phyloP scores from a whole-genome alignment of 2,888 invertebrate species.

The Meliscaeva auricollis region DNA sequence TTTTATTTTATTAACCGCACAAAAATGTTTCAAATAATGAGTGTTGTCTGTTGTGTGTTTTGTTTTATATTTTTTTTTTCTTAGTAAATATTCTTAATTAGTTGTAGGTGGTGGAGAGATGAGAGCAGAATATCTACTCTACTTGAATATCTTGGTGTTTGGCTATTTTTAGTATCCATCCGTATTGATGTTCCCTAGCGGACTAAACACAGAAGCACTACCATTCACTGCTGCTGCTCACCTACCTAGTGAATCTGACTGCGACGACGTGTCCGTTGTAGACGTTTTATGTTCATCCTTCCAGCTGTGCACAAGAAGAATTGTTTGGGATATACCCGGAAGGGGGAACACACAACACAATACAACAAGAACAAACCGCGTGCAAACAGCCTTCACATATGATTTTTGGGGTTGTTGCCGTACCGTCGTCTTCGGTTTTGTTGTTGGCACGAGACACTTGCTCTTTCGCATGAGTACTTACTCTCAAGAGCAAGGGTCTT shows the following conservation, averaged over 20 bases:
- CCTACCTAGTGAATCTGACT: constrained; percentile 54
- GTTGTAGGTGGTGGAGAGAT: constrained; percentile 14
- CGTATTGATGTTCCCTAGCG: constrained; percentile 55
- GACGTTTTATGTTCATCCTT: constrained; percentile 56
- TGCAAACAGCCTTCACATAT: constrained; percentile 69
- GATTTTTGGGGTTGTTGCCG: constrained; percentile 64
- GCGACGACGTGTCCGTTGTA: constrained; percentile 31
- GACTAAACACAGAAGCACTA: constrained; percentile 71
- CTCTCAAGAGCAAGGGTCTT: constrained; percentile 38
- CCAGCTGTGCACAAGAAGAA: constrained; percentile 62
- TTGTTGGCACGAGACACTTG: constrained; percentile 54
- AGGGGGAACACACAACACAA: constrained; percentile 54
- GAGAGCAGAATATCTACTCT: constrained; percentile 25
- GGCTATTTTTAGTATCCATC: constrained; percentile 72
- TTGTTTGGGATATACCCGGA: constrained; percentile 44
- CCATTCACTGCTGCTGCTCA: constrained; percentile 45
- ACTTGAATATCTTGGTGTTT: constrained; percentile 14
- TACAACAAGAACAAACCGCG: constrained; percentile 49
- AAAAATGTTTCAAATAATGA: constrained; percentile 25
- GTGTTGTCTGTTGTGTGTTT: background rate
- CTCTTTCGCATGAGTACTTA: constrained; percentile 41
- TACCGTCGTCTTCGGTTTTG: constrained; percentile 14
- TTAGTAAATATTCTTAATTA: constrained; percentile 8
- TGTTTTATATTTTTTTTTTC: constrained; percentile 6
- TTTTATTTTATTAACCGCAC: constrained; percentile 10